phyloP scores from a whole-genome alignment of 2,113 vertebrate species.

The Centropristis striata region DNA sequence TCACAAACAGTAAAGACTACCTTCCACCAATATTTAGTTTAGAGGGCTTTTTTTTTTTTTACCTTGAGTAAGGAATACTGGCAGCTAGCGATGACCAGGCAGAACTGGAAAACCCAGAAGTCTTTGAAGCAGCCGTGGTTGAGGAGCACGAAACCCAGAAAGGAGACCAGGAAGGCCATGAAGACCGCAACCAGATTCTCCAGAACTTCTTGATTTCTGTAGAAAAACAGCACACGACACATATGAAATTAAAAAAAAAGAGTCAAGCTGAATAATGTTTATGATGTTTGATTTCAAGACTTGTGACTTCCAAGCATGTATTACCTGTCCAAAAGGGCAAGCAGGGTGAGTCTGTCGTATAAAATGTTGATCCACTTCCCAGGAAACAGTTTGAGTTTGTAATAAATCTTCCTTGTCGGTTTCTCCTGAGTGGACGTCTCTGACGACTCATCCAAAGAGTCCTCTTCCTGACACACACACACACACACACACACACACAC shows the following conservation, averaged over 20 bases:
- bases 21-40: background rate
- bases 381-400: conserved; percentile 94
- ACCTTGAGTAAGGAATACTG: conserved; percentile 98
- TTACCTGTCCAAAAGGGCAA: conserved; percentile 95
- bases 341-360: conserved; percentile 93
- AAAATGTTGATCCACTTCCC: conserved; percentile 96
- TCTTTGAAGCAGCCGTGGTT: conserved; percentile 96
- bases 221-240: conserved; percentile 3
- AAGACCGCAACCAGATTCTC: conserved; percentile 92
- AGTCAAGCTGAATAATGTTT: background rate
- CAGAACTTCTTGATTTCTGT: conserved; percentile 86
- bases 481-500: conserved; percentile 22
- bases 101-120: conserved; percentile 95
- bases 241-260: background rate
- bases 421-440: conserved; percentile 91
- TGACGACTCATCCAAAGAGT: conserved; percentile 90
- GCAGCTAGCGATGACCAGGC: conserved; percentile 96
- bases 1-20: background rate
- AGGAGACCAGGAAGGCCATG: conserved; percentile 93
- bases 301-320: background rate
- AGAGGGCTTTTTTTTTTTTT: conserved; percentile 72
- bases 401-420: conserved; percentile 91
- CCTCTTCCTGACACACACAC: conserved; percentile 84
- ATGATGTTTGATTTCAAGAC: background rate
- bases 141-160: conserved; percentile 94